Conservation (phyloP, 1,140 invertebrate species). For the Drosophila grimshawi region DNA sequence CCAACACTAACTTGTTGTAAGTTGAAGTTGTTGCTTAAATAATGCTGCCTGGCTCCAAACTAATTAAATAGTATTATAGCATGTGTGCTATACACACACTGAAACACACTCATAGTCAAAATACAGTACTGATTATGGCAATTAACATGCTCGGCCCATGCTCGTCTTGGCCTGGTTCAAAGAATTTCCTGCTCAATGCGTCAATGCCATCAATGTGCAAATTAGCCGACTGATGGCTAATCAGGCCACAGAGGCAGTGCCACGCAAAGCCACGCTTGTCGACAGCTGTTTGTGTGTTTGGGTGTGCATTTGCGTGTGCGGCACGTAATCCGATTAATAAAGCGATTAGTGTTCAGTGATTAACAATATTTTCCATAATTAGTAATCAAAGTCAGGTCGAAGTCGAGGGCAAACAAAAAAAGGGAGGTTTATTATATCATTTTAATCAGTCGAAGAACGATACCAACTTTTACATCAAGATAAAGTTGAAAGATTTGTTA, state of each 20-base stretch:
- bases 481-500: neutral
- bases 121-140: conserved; percentile 71
- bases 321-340: conserved; percentile 77
- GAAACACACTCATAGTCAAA: conserved; percentile 31
- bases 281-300: conserved; percentile 1
- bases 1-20: conserved; percentile 29
- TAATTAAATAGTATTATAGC: conserved; percentile 70
- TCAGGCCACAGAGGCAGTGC: conserved; percentile 43
- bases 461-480: neutral
- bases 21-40: conserved; percentile 39
- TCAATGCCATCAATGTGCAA: conserved; percentile 79
- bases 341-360: conserved; percentile 73
- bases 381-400: conserved; percentile 57
- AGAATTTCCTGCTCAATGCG: conserved; percentile 35
- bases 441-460: neutral
- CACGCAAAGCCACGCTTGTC: conserved; percentile 40
- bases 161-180: conserved; percentile 38
- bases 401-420: conserved; percentile 19
- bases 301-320: conserved; percentile 20
- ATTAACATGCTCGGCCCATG: conserved; percentile 58
- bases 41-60: conserved; percentile 71
- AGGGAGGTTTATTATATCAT: neutral
- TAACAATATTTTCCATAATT: conserved; percentile 80
- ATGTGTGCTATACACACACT: conserved; percentile 4
- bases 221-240: conserved; percentile 74